These are phyloP conservation scores for Plumapathes pennacea DNA, from an alignment of 92 coral and sea anemone species.

Conservation along the genomic window DNA sequence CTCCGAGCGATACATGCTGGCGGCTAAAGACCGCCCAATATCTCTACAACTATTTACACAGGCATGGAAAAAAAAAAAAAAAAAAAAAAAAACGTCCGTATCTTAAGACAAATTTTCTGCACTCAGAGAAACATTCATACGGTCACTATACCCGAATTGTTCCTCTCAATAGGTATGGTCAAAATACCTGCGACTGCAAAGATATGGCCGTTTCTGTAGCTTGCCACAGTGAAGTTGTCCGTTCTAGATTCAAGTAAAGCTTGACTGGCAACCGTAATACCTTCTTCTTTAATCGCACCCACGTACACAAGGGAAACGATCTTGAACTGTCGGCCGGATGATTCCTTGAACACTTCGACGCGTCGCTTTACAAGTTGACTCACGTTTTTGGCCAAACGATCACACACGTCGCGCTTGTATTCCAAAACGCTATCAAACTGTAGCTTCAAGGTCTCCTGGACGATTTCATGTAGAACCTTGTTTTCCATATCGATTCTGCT, in stretches of 20 bases:
- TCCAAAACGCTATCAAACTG: conserved; percentile 80
- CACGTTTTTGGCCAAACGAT: conserved; percentile 79
- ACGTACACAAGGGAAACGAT: conserved; percentile 80
- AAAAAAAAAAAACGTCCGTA: too few relatives aligned
- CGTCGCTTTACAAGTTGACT: conserved; percentile 77
- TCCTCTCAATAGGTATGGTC: conserved; percentile 56
- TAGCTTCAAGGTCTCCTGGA: conserved; percentile 63
- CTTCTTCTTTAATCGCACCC: conserved; percentile 74
- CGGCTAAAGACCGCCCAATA: too few relatives aligned
- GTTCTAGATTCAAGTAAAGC: conserved; percentile 60
- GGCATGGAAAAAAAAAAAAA: too few relatives aligned
- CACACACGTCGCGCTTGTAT: conserved; percentile 78
- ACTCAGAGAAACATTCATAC: too few relatives aligned
- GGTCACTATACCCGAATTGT: too few relatives aligned
- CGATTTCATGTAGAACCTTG: conserved; percentile 54
- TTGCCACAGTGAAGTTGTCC: conserved; percentile 77
- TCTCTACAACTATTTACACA: too few relatives aligned
- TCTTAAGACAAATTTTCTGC: too few relatives aligned
- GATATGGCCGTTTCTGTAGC: conserved; percentile 78
- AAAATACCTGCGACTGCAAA: conserved; percentile 77
- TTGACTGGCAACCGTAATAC: conserved; percentile 73
- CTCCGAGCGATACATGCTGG: too few relatives aligned
- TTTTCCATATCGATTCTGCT: conserved; percentile 55
- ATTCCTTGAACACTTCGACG: conserved; percentile 79
- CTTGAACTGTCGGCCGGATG: conserved; percentile 52